Conservation (phyloP, 2,888 invertebrate genomes). For the Hypomecis punctinalis region DNA sequence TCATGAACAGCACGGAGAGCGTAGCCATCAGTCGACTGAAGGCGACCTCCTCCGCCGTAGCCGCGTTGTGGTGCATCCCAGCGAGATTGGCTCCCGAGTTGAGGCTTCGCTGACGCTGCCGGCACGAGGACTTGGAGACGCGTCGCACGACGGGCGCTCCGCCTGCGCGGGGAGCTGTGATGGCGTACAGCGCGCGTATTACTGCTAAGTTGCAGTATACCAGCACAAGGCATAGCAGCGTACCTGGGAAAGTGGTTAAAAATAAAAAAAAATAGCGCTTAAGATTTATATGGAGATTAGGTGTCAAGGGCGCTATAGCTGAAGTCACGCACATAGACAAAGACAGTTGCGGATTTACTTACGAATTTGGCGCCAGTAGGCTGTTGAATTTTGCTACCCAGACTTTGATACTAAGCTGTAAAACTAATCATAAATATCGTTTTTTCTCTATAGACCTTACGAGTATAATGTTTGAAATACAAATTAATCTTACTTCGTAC, state of each 20-base stretch:
- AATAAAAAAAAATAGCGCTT: no score
- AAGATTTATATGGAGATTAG: no score
- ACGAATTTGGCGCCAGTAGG: no score
- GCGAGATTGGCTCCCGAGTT: slow-evolving; percentile 52
- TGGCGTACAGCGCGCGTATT: slow-evolving; percentile 89
- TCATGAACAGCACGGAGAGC: slow-evolving; percentile 92
- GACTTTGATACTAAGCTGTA: no score
- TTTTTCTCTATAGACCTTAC: no score
- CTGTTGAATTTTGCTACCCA: no score
- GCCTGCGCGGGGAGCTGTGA: slow-evolving; percentile 72
- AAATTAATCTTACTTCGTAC: no score
- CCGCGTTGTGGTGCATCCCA: slow-evolving; percentile 70
- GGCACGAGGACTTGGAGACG: slow-evolving; percentile 73
- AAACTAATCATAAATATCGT: no score
- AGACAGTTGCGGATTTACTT: no score
- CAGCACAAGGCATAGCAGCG: slow-evolving; percentile 89
- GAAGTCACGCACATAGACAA: no score
- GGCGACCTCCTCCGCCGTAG: slow-evolving; percentile 92
- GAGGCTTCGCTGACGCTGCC: slow-evolving; percentile 51
- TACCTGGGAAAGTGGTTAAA: slow-evolving; percentile 79
- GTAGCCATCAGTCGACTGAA: slow-evolving; percentile 94
- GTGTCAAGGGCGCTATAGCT: no score
- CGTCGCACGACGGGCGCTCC: slow-evolving; percentile 67
- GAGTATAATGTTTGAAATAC: no score
- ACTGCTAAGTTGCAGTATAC: slow-evolving; percentile 94